Evolutionary conservation across 1,140 invertebrate genomes (phyloP).

Genomic region (Arion vulgaris): DNA sequence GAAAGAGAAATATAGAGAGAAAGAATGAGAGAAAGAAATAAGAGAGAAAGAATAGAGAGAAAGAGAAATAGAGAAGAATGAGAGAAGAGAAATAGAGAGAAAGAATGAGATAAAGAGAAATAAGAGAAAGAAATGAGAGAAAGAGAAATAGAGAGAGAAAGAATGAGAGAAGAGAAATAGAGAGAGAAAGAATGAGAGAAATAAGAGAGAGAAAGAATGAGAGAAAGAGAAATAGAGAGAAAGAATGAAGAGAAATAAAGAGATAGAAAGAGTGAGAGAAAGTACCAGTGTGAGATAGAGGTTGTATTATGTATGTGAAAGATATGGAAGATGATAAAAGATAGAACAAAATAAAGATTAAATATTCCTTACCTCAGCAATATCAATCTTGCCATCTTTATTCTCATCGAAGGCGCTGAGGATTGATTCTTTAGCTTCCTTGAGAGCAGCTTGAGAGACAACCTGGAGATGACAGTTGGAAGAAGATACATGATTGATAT

Average conservation of each 20-base stretch:
- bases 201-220: no score
- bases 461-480: constrained; percentile 48
- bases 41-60: neutral
- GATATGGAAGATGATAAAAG: no score
- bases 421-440: constrained; percentile 62
- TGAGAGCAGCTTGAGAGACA: constrained; percentile 63
- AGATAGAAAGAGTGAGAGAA: no score
- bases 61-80: neutral
- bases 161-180: neutral
- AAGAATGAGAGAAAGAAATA: no score
- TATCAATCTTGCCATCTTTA: constrained; percentile 68
- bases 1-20: neutral
- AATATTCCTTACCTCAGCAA: constrained; percentile 60
- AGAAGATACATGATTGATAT: no score
- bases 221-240: no score
- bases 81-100: neutral
- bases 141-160: neutral
- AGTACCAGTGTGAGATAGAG: no score
- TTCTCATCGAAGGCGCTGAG: constrained; percentile 71
- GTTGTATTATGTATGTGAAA: no score
- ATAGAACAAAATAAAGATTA: neutral
- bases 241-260: no score
- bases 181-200: no score
- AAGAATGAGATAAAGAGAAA: neutral
- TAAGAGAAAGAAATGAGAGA: neutral